phyloP scores from a whole-genome alignment of 2,797 vertebrate genomes.

The Xiphophorus birchmanni region DNA sequence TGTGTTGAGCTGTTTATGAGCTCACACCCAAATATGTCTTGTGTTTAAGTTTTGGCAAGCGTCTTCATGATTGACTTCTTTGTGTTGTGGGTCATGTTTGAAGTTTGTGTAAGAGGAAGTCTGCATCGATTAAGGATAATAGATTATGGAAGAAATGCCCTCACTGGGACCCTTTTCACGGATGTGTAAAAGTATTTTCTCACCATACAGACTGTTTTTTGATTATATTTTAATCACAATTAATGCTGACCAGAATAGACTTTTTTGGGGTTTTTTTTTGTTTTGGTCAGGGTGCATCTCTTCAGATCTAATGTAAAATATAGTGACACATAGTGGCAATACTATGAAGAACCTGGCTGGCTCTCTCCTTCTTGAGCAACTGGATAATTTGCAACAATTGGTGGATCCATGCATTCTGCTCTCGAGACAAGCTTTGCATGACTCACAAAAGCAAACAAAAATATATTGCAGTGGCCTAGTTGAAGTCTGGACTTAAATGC shows the following conservation, averaged over 20 bases:
- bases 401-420: neutral
- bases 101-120: constrained; percentile 43
- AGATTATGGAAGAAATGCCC: neutral
- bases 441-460: neutral
- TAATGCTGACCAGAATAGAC: neutral
- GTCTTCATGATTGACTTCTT: constrained; percentile 49
- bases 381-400: neutral
- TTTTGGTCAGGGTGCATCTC: neutral
- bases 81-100: constrained; percentile 45
- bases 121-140: neutral
- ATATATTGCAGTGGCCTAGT: neutral
- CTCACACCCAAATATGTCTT: neutral
- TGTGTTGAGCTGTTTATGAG: constrained; percentile 9
- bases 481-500: neutral
- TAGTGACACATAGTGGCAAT: neutral
- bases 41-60: constrained; percentile 35
- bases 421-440: neutral
- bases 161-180: neutral
- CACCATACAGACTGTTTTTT: neutral
- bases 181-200: neutral
- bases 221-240: neutral
- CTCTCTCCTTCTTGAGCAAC: neutral
- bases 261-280: too few species aligned
- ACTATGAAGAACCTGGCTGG: neutral
- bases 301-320: neutral